These are phyloP conservation scores for Dryobotodes eremita DNA, from an alignment of 2,888 invertebrate species.

Conservation along the genomic window DNA sequence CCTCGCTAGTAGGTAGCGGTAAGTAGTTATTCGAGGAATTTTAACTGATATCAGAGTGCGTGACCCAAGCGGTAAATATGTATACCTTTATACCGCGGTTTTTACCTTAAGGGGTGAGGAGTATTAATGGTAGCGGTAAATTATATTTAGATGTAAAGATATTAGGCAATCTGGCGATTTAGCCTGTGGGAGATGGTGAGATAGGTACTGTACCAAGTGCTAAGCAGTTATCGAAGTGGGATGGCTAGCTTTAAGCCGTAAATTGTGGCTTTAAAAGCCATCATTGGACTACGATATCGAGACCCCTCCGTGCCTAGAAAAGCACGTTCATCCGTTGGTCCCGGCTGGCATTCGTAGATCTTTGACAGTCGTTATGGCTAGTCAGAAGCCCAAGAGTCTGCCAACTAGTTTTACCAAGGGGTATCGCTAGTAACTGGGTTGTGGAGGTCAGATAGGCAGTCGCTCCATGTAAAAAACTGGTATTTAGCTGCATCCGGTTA, in stretches of 20 bases:
- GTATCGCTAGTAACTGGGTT: no score
- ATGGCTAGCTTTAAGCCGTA: not conserved
- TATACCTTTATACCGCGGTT: constrained; percentile 30
- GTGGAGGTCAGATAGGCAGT: no score
- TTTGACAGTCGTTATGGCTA: no score
- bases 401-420: no score
- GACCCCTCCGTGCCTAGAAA: no score
- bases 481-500: no score
- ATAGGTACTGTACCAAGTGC: constrained; percentile 14
- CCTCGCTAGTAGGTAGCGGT: constrained; percentile 57
- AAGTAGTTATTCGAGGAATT: constrained; percentile 66
- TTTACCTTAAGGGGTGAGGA: constrained; percentile 32
- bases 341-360: no score
- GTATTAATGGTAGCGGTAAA: constrained; percentile 47
- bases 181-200: constrained; percentile 17
- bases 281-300: not conserved
- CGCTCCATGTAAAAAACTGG: no score
- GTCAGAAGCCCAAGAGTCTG: no score
- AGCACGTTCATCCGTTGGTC: no score
- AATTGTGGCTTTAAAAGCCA: not conserved
- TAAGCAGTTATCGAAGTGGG: constrained; percentile 1
- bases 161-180: constrained; percentile 5
- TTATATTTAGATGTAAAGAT: constrained; percentile 40
- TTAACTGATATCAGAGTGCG: constrained; percentile 67
- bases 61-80: constrained; percentile 56